A percentile compares a stretch with the other conserved stretches of the same genome.
phyloP scores from a whole-genome alignment of 2,888 invertebrate genomes.

The Megastigmus dorsalis region DNA sequence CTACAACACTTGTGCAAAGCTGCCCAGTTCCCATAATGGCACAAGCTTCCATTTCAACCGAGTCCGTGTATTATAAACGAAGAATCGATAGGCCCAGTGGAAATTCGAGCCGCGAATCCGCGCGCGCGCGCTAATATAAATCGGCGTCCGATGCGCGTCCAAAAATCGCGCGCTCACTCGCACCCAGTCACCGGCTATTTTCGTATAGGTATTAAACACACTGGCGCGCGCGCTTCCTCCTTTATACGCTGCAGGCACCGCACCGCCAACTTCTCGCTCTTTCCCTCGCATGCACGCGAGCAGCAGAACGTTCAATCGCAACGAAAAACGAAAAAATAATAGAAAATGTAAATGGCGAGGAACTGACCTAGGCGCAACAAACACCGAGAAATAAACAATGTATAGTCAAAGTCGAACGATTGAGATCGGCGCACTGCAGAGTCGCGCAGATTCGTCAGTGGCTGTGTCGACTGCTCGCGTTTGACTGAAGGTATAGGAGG shows the following conservation, averaged over 20 bases:
- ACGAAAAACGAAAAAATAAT: too few relatives aligned
- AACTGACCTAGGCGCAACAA: too few relatives aligned
- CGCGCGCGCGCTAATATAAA: not conserved
- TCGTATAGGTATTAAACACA: not conserved
- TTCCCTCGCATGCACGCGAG: not conserved
- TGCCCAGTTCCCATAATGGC: too few relatives aligned
- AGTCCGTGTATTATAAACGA: too few relatives aligned
- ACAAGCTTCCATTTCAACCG: too few relatives aligned
- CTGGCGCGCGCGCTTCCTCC: not conserved
- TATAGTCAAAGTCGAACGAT: too few relatives aligned
- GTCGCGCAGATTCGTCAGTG: slow-evolving; percentile 39
- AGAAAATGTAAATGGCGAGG: too few relatives aligned
- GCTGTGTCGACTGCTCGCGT: slow-evolving; percentile 62
- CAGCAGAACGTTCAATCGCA: not conserved
- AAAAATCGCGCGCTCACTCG: not conserved
- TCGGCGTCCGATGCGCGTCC: not conserved
- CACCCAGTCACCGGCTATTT: slow-evolving; percentile 3
- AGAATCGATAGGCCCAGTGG: too few relatives aligned
- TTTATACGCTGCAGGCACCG: too few relatives aligned
- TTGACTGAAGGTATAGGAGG: slow-evolving; percentile 62
- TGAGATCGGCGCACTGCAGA: not conserved
- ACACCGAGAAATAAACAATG: too few relatives aligned
- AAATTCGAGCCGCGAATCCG: not conserved
- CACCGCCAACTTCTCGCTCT: not conserved
- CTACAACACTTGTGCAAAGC: not conserved